Conservation (phyloP, 2,888 invertebrate genomes). For the Acanthosoma haemorrhoidale region DNA sequence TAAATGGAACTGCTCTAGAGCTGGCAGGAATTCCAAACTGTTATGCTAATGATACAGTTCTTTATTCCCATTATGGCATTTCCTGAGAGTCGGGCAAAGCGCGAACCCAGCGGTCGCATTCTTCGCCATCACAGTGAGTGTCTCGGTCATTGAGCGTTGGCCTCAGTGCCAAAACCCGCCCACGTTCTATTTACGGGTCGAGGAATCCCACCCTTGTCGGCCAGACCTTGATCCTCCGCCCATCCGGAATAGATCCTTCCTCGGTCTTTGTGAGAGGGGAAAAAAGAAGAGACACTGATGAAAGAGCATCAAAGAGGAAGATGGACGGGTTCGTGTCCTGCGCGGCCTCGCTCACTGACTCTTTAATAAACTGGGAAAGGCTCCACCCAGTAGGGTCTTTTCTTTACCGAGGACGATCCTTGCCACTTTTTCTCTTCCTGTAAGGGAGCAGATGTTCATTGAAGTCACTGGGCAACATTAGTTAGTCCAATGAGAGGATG, state of each 20-base stretch:
- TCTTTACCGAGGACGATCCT: no score
- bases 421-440: no score
- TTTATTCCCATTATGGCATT: not conserved
- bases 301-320: not conserved
- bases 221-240: not conserved
- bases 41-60: not conserved
- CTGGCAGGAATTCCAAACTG: not conserved
- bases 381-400: no score
- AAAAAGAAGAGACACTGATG: not conserved
- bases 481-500: no score
- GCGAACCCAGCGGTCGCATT: not conserved
- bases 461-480: no score
- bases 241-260: not conserved
- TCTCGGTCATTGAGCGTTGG: not conserved
- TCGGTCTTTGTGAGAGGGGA: not conserved
- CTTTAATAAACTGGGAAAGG: slow-evolving; percentile 8
- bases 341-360: not conserved
- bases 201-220: not conserved
- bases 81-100: no score
- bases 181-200: not conserved
- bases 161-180: not conserved
- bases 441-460: no score
- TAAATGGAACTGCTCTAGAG: no score
- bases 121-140: not conserved
- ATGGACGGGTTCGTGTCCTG: not conserved